Conservation (phyloP, 2,797 vertebrate species). For the Nannoperca obscura region DNA sequence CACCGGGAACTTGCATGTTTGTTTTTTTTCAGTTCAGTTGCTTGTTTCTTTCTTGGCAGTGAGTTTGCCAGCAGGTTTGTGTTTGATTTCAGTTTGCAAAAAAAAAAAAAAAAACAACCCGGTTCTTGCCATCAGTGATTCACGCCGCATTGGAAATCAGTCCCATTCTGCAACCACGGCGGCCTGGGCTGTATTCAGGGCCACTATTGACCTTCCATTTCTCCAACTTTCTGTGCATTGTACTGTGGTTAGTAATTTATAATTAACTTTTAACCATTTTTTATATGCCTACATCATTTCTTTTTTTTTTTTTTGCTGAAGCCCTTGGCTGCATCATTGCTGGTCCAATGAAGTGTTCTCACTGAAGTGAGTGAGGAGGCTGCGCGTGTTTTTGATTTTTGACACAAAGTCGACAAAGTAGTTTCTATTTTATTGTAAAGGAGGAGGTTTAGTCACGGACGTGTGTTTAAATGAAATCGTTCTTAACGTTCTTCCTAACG, state of each 20-base stretch:
- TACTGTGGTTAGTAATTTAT: too few species aligned
- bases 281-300: too few species aligned
- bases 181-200: too few species aligned
- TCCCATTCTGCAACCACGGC: neutral
- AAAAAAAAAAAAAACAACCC: neutral
- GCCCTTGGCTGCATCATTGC: neutral
- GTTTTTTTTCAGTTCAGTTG: neutral
- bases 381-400: neutral
- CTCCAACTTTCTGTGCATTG: too few species aligned
- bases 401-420: neutral
- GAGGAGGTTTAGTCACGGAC: neutral
- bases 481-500: neutral
- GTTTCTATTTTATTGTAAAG: neutral
- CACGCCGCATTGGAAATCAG: constrained; percentile 25
- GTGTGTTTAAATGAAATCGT: neutral
- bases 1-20: constrained; percentile 20
- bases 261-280: neutral
- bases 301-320: neutral
- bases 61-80: constrained; percentile 11
- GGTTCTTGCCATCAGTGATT: constrained; percentile 13
- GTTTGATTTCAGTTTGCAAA: constrained; percentile 13
- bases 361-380: neutral
- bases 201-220: too few species aligned
- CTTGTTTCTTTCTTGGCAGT: neutral
- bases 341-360: neutral